These are phyloP conservation scores for Ciconia stormi DNA, from an alignment of 2,113 vertebrate genomes.

Conservation along the genomic window DNA sequence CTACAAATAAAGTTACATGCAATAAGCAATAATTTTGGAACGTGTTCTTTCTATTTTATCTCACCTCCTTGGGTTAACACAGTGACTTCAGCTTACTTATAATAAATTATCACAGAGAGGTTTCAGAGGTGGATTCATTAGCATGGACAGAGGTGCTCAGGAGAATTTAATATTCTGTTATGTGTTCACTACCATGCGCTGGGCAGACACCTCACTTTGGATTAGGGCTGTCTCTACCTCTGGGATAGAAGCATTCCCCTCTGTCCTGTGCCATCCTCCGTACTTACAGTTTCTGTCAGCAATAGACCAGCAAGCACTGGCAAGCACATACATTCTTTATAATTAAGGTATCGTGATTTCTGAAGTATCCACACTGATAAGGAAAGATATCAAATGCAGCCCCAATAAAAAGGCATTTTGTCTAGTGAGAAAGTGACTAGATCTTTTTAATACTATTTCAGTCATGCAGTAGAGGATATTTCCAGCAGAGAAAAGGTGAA, in stretches of 20 bases:
- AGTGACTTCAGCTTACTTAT: background rate
- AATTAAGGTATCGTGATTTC: background rate
- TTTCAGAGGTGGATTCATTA: background rate
- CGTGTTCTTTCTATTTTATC: background rate
- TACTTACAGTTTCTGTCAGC: background rate
- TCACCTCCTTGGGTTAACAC: background rate
- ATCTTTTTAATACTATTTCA: background rate
- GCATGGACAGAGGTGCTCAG: background rate
- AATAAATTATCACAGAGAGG: background rate
- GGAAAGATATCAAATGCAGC: background rate
- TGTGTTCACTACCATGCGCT: rapidly evolving
- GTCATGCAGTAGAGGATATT: background rate
- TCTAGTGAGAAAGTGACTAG: background rate
- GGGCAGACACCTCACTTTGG: background rate
- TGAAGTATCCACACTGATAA: background rate
- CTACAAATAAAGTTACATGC: background rate
- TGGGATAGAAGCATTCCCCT: background rate
- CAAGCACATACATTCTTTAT: background rate
- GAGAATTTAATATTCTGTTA: background rate
- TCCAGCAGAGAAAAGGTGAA: background rate
- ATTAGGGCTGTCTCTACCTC: background rate
- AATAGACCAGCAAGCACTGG: background rate
- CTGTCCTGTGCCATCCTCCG: background rate
- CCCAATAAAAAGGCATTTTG: background rate
- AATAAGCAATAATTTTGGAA: background rate